Base-by-base conservation (phyloP, 2,113 vertebrate genomes). In the Climacteris rufus region DNA sequence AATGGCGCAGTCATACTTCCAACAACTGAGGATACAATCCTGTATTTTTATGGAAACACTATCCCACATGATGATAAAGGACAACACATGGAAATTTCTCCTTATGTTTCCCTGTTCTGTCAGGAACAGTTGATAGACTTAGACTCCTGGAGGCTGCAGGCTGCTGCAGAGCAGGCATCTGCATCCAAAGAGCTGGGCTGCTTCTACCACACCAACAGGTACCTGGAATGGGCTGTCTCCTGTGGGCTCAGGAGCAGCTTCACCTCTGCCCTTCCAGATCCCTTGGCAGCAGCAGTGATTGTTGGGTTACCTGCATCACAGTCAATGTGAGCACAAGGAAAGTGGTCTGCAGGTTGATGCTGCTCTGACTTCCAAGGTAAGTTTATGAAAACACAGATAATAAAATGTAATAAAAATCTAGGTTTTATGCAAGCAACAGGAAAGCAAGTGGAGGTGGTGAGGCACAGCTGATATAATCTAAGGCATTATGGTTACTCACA, bases 181-280 rank as follows among this genome's bases (percentile, higher is more conserved):
- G 35, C 3, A 28, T 6, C 39, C 42, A 49, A 24, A 50, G 22
- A 47, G 17, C 17, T 64, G 75, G 71, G 50, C 65, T 82, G 15
- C 39, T 89, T 49, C 74, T 39, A 1, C 40, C 39, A 53, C 27
- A 40, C 4, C 15, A 12, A 44, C 2, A 54, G 42, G 21, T 20
- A 7, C 6, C 2, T 8, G 44, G 65, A 33, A 25, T 50, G 24
- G 39, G 23, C 49, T 76, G 24, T 53, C 5, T 42, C 10, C 35
- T 0, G 0, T 15, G 47, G 52, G 16, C 30, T 56, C 54, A 30
- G 63, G 47, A 74, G 23, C 13, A 78, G n/a, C 50, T 74, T 57
- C 20, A 12, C 31, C 9, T 4, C 59, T 5, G 13, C 45, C 23
- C n/a, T 75, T 50, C 39, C 75, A 56, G 30, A 30, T 24, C 44